Evolutionary conservation across 1,140 invertebrate species (phyloP), one percentile per base, ranked within the genome.

Genomic region (Conus ventricosus): DNA sequence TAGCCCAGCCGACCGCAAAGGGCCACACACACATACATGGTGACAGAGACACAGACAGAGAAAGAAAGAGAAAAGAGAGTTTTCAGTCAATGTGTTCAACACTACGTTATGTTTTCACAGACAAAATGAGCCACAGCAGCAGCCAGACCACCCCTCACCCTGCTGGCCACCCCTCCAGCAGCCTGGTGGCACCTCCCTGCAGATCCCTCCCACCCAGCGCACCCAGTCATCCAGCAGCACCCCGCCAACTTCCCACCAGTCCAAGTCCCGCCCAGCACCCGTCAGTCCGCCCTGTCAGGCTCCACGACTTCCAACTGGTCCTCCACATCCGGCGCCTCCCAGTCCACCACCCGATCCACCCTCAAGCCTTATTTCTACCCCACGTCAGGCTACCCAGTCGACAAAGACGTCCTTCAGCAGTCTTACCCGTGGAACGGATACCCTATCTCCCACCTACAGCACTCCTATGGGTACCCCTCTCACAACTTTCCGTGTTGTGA

Each of bases 401-500:
- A 11, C 17, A 76, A 87, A 5, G 11, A 51, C 20, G 11, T 87
- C 23, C 54, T 71, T 8, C 71, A 51, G 23, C 51, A 39, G 57
- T 4, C 54, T 1, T 87, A 78, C 54, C 85, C 85, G 6, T 2
- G 13, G 5, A 80, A 27, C 54, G 71, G 85, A 1, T 87, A 87
- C 25, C 85, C 85, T 5, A 53, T 87, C 6, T 87, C 85, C 13
- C 1, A 13, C 51, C 53, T 87, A 51, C 20, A 39, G 23, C 39
- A 76, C 17, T 57, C 54, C 10, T 87, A 57, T 25, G 85, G 85
- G 0, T 87, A 87, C 85, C 85, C 85, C 2, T 13, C 51, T 25
- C n/a, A 10, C 85, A 78, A 78, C n/a, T 87, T 76, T 15, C 85
- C 85, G 25, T 87, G 71, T 23, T 78, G 85, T 54, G 85, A 78